These are phyloP conservation scores for Paraplagusia blochii DNA, from an alignment of 2,113 vertebrate species.

Conservation along the genomic window DNA sequence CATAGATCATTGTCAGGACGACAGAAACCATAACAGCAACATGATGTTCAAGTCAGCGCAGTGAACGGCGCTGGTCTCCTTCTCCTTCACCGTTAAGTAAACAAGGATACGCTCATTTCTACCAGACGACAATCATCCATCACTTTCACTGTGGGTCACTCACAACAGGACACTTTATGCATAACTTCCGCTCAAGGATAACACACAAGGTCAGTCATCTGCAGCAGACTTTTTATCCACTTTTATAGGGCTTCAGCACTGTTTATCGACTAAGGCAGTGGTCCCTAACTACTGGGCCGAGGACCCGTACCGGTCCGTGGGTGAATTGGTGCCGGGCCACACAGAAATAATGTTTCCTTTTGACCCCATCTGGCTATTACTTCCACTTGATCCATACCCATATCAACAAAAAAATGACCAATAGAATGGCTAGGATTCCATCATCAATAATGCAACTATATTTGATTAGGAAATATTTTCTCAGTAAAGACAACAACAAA, in stretches of 20 bases:
- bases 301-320: too few relatives aligned
- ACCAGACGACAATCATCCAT: constrained; percentile 37
- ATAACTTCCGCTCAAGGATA: constrained; percentile 19
- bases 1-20: background rate
- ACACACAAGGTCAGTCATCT: constrained; percentile 17
- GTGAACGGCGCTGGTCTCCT: background rate
- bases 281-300: too few relatives aligned
- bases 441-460: too few relatives aligned
- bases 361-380: too few relatives aligned
- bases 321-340: too few relatives aligned
- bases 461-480: too few relatives aligned
- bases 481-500: too few relatives aligned
- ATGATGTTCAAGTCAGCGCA: background rate
- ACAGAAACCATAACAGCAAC: background rate
- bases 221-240: constrained; percentile 3
- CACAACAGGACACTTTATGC: constrained; percentile 11
- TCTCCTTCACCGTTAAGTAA: constrained; percentile 28
- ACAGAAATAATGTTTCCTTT: too few relatives aligned
- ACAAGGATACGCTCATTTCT: constrained; percentile 39
- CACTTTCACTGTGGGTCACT: constrained; percentile 23
- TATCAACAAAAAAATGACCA: too few relatives aligned
- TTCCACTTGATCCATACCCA: too few relatives aligned
- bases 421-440: too few relatives aligned
- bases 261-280: too few relatives aligned
- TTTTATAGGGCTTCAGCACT: constrained; percentile 4